A percentile compares a stretch with the other conserved stretches of the same genome.
Evolutionary conservation across 1,140 invertebrate genomes (phyloP).

Genomic region (Epicauta chinensis): DNA sequence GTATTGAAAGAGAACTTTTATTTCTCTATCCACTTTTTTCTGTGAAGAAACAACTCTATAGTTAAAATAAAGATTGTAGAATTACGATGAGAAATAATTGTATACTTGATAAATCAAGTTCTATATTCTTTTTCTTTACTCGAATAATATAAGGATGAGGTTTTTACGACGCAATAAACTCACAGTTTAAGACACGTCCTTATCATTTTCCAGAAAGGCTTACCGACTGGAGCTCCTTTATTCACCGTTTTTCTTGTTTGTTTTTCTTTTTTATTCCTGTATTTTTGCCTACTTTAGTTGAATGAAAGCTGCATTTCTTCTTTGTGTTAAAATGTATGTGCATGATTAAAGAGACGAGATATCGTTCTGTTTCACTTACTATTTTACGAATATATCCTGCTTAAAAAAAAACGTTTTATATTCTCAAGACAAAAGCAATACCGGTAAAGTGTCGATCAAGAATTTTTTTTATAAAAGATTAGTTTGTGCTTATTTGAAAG

Average conservation of each 20-base stretch:
- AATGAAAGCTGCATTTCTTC: constrained; percentile 10
- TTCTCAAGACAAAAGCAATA: too few species aligned
- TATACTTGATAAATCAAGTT: too few species aligned
- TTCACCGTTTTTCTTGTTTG: constrained; percentile 9
- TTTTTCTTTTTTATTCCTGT: neutral
- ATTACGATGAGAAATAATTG: too few species aligned
- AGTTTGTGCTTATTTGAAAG: neutral
- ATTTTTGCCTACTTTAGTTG: neutral
- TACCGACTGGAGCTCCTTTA: neutral
- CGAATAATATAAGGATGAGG: constrained; percentile 11
- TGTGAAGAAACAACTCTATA: too few species aligned
- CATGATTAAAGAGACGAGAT: constrained; percentile 14
- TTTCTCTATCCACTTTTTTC: too few species aligned
- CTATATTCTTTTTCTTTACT: too few species aligned
- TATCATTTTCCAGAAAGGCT: constrained; percentile 9
- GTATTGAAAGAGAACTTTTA: too few species aligned
- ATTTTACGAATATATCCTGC: too few species aligned
- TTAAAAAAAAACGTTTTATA: too few species aligned
- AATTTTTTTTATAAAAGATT: neutral
- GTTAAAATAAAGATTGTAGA: too few species aligned
- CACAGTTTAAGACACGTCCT: constrained; percentile 14
- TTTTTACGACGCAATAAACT: constrained; percentile 16
- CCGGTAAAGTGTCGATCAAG: too few species aligned
- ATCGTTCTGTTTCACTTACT: neutral
- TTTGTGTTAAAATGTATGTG: constrained; percentile 17